Conservation (phyloP, 2,113 vertebrate species). For the Muntiacus muntjak region DNA sequence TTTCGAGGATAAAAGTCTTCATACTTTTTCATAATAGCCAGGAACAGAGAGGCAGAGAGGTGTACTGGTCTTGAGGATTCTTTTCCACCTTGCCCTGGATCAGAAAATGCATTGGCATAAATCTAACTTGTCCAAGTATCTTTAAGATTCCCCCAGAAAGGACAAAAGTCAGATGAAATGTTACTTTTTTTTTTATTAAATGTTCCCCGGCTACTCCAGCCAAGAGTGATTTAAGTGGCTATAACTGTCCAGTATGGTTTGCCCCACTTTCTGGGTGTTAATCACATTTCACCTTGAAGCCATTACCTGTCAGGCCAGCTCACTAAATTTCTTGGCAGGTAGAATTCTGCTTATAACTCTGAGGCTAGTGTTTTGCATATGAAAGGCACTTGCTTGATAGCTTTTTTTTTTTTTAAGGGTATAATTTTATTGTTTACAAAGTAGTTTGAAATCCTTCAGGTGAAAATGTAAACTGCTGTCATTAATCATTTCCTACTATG, state of each 20-base stretch:
- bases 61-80: not conserved
- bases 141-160: not conserved
- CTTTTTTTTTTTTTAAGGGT: not conserved
- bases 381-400: not conserved
- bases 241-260: not conserved
- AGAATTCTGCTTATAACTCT: not conserved
- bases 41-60: not conserved
- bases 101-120: constrained; percentile 4
- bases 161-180: not conserved
- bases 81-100: not conserved
- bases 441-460: constrained; percentile 40
- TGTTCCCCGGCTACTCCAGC: not conserved
- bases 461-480: constrained; percentile 2
- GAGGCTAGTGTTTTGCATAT: not conserved
- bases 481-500: constrained; percentile 24
- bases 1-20: not conserved
- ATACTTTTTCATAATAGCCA: not conserved
- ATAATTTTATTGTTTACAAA: constrained; percentile 38
- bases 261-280: not conserved
- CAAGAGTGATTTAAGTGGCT: not conserved
- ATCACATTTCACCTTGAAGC: constrained; percentile 43
- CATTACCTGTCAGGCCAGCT: not conserved
- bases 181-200: not conserved
- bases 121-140: not conserved
- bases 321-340: not conserved